Base-by-base conservation (phyloP, 2,888 invertebrate genomes). In the Drosophila paucipuncta region DNA sequence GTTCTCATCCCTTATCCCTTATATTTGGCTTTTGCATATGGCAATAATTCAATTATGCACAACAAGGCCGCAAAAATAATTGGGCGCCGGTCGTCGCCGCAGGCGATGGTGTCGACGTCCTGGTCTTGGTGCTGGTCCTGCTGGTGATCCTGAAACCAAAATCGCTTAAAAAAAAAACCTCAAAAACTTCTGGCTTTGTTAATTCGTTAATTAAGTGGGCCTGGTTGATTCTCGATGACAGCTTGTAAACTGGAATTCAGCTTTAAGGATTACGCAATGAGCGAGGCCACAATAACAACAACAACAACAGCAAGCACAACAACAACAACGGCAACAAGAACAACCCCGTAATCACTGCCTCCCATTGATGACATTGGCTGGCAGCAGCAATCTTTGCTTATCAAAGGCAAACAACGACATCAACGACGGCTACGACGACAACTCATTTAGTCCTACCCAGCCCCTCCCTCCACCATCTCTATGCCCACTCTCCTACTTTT, bases 1-100 rank as follows among this genome's bases (percentile, higher is more conserved):
- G 66, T 37, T 47, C 47, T 25, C 25, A 47, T 16, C 25, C 47
- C 63, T 76, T 77, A 41, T 75, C 72, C 83, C 73, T 73, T 68
- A 68, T 69, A 71, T 73, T 83, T 85, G 77, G 77, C 72, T 85
- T 85, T 90, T 90, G 89, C 89, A 78, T 79, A 88, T 86, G 83
- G 89, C 90, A 90, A 86, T 90, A 86, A 86, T 90, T 86, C 86
- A 86, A 90, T 86, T 86, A 86, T 89, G 89, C 86, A 88, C 82
- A 89, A 85, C 89, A 90, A 89, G 83, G 89, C 86, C 83, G 76
- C 83, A 83, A 83, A 83, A 78, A 82, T 88, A 90, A 80, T 87
- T 83, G 85, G 77, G 61, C 77, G 68, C 66, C 63, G 47, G 35
- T 55, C 60, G 62, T 54, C 41, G 72, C 72, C 77, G 57, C 69